phyloP scores from a whole-genome alignment of 2,797 vertebrate genomes.

The Brachyrhaphis roseni region DNA sequence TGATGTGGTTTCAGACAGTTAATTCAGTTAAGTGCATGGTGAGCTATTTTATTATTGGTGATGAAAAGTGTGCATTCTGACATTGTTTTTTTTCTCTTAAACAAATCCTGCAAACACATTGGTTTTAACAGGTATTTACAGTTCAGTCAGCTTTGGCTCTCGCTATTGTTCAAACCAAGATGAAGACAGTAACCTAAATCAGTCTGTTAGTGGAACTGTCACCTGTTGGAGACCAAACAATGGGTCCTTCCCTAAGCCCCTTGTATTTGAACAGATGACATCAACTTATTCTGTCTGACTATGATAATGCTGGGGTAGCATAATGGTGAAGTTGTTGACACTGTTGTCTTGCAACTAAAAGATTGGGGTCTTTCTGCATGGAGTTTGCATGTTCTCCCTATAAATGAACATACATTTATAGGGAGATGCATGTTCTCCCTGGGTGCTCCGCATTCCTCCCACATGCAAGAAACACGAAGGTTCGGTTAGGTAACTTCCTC shows the following conservation, averaged over 20 bases:
- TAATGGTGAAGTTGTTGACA: background rate
- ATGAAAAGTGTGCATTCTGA: background rate
- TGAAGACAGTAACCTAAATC: background rate
- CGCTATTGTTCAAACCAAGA: background rate
- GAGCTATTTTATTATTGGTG: background rate
- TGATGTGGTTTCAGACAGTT: background rate
- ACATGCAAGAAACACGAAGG: background rate
- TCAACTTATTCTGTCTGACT: background rate
- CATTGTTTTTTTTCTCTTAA: background rate
- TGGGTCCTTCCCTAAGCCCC: background rate
- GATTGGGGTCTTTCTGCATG: background rate
- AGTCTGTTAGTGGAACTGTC: background rate
- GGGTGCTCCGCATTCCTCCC: background rate
- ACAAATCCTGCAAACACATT: background rate
- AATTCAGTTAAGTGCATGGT: background rate
- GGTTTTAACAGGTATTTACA: background rate
- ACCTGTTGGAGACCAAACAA: background rate
- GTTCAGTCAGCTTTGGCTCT: background rate
- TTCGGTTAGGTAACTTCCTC: background rate
- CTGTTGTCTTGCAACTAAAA: background rate
- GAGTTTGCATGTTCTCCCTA: background rate
- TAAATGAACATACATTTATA: background rate
- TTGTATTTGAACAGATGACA: background rate
- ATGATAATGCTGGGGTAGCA: background rate
- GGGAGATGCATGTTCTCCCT: background rate